Base-by-base conservation (phyloP, 2,797 vertebrate genomes). In the Intellagama lesueurii region DNA sequence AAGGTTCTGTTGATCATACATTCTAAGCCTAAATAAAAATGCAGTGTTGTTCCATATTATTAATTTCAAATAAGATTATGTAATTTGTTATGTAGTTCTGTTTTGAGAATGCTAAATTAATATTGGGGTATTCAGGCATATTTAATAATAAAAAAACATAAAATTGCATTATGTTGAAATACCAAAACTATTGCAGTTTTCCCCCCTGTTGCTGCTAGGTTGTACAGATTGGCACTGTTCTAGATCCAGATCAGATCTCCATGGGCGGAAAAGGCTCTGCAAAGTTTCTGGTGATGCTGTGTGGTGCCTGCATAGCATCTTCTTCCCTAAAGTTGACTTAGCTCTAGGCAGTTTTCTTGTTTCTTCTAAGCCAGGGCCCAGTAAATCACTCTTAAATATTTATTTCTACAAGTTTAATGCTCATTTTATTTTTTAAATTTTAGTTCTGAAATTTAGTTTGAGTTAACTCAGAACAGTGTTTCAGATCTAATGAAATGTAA, bases 11-110 rank as follows among this genome's bases (percentile, higher is more conserved):
- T 93, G 94, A 89, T 95, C 91, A 85, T 93, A 94, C 92, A 92
- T 94, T 95, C 89, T 70, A 91, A 90, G 91, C 92, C 93, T 91
- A 94, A 95, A 94, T 95, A 95, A 95, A 95, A 93, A 94, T 93
- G 92, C 92, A 92, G 91, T 93, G 92, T 90, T 93, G 79, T 92
- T 92, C 80, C 75, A 86, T 92, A 68, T 93, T 85, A 91, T 90
- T 92, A 81, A 91, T 94, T 93, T 94, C 82, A 89, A 93, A 93
- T 90, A 87, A 93, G 87, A 49, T 88, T 93, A 47, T 44, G 73
- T 68, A 87, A 93, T 94, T 93, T 91, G 60, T 85, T 94, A 90
- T 83, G 30, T 90, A 68, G 44, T 72, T 91, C 81, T 88, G 56
- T 84, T 88, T 86, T 28, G 52, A 85, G 91, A 68, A 30, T 22